Evolutionary conservation across 2,797 vertebrate species (phyloP).

Genomic region (Poliocrania exsul): DNA sequence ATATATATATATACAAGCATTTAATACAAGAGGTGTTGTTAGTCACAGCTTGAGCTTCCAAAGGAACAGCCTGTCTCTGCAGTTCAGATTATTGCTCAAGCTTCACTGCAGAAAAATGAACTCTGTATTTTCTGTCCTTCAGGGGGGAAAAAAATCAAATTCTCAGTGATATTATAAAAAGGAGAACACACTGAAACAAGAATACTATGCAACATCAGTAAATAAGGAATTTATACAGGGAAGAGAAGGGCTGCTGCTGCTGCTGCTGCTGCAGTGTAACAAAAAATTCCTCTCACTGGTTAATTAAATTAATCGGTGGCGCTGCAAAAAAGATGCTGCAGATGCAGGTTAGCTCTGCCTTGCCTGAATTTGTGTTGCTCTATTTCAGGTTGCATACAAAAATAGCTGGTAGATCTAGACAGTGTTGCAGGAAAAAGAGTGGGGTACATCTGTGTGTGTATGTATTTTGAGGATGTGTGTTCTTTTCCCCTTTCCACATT

Average conservation of each 20-base stretch:
- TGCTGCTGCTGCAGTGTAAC: neutral
- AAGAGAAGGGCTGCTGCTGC: neutral
- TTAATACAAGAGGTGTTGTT: neutral
- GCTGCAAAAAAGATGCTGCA: conserved; percentile 48
- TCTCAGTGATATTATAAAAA: neutral
- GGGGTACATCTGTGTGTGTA: conserved; percentile 14
- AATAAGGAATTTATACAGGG: neutral
- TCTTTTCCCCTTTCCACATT: conserved; percentile 32
- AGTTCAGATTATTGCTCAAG: neutral
- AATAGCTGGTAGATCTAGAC: conserved; percentile 52
- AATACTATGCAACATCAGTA: neutral
- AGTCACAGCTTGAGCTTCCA: neutral
- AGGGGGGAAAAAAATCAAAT: neutral
- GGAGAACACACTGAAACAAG: neutral
- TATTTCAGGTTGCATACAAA: conserved; percentile 57
- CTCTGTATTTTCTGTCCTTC: neutral
- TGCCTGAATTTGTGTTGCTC: conserved; percentile 22
- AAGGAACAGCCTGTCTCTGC: neutral
- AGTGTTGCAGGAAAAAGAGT: conserved; percentile 45
- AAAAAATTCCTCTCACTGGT: conserved; percentile 15
- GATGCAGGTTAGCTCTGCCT: conserved; percentile 59
- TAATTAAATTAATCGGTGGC: conserved; percentile 48
- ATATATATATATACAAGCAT: neutral
- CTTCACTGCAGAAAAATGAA: conserved; percentile 16
- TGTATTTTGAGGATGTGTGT: neutral